A percentile compares a stretch with the other conserved stretches of the same genome.
phyloP scores from a whole-genome alignment of 1,140 invertebrate genomes.

The Saccostrea cuccullata region DNA sequence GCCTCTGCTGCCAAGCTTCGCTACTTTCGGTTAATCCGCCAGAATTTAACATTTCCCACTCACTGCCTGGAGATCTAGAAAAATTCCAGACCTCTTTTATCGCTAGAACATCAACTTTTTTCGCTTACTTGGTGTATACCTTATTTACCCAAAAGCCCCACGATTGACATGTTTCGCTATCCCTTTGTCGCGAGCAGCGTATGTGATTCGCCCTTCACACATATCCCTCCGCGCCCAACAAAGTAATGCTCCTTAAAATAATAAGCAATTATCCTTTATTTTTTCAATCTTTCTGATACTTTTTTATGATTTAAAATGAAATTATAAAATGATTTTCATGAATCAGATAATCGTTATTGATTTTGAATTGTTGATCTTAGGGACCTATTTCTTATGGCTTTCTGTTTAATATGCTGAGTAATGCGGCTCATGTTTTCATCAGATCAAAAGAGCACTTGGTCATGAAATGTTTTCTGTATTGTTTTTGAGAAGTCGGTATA shows the following conservation, averaged over 20 bases:
- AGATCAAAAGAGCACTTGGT: neutral
- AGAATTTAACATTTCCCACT: conserved; percentile 26
- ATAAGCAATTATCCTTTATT: neutral
- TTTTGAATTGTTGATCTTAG: conserved; percentile 2
- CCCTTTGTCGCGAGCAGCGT: conserved; percentile 32
- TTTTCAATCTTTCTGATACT: neutral
- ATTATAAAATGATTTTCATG: neutral
- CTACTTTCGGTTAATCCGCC: neutral
- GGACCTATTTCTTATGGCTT: neutral
- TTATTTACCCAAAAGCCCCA: conserved; percentile 26
- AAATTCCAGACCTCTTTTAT: neutral
- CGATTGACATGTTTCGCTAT: conserved; percentile 20
- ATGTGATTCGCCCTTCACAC: neutral
- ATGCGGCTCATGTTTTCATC: conserved; percentile 29
- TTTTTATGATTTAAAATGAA: neutral
- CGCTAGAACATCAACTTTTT: conserved; percentile 16
- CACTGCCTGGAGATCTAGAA: conserved; percentile 21
- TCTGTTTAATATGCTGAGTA: neutral
- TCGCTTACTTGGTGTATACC: conserved; percentile 1
- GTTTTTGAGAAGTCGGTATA: neutral
- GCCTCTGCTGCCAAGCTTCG: conserved; percentile 35
- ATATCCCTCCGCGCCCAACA: neutral
- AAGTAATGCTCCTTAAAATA: neutral
- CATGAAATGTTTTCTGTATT: neutral
- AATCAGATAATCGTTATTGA: neutral